These are phyloP conservation scores for Patella caerulea DNA, from an alignment of 2,888 invertebrate species.

Conservation along the genomic window DNA sequence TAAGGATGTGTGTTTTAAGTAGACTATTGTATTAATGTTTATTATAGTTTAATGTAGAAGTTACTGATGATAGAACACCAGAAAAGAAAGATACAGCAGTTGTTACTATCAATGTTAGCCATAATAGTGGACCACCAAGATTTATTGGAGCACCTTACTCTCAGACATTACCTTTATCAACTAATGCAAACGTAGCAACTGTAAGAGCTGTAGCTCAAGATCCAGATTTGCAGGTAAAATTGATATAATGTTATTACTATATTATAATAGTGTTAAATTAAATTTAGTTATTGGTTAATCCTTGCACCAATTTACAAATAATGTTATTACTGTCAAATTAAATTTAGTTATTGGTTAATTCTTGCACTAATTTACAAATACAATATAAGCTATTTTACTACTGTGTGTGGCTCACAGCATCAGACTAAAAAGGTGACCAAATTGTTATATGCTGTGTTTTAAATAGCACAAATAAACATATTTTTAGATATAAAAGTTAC, in stretches of 20 bases:
- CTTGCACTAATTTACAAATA: no score
- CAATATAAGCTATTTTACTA: no score
- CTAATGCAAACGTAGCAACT: conserved; percentile 28
- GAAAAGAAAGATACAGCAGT: conserved; percentile 40
- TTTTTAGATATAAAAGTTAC: no score
- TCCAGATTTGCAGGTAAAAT: conserved; percentile 42
- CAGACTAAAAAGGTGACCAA: no score
- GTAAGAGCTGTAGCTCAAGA: conserved; percentile 44
- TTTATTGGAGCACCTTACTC: conserved; percentile 36
- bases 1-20: no score
- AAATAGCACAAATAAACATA: no score
- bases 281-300: no score
- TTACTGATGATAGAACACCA: conserved; percentile 53
- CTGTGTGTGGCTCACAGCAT: no score
- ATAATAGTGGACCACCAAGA: conserved; percentile 39
- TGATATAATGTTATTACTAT: neutral
- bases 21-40: neutral
- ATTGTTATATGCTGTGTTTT: no score
- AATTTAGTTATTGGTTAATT: no score
- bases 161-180: conserved; percentile 34
- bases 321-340: no score
- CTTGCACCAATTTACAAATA: no score
- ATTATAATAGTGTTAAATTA: neutral
- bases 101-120: conserved; percentile 49
- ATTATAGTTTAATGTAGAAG: conserved; percentile 45